Evolutionary conservation across 2,888 invertebrate genomes (phyloP), one percentile per base, ranked within the genome.

Genomic region (Sycophila texana): DNA sequence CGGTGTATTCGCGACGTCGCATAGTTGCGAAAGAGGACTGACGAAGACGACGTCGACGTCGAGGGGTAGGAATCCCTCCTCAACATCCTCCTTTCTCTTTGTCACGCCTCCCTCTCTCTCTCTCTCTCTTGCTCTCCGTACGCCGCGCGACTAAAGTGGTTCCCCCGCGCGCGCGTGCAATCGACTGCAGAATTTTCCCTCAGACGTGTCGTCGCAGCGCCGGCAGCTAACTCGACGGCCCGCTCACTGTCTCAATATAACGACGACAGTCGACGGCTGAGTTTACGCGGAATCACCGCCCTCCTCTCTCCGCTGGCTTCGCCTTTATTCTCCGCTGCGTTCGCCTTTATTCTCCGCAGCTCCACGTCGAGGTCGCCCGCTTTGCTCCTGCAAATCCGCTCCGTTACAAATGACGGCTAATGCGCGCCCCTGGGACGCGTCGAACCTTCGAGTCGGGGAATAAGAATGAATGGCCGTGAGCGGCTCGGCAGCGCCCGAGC

Each of bases 31-130:
- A 68, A 68, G 67, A 77, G 72, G 71, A 66, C 65, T 65, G 65
- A 65, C 39, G 65, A 39, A 16, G 58, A 18, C 58, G 66, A 66
- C 18, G 60, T 60, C 20, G 61, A 26, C 12, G 22, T 39, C 39
- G 22, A 30, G 22, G 18, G 53, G 14, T 14, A 18, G 51, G 70
- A 70, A 57, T 63, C 57, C 47, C 71, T 77, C 47, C 66, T 57
- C 58, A 57, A 67, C 76, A 26, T 76, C 53, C 76, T 76, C 76
- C 70, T 63, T 76, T 76, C 76, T 68, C 70, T 74, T 61, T 68
- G 67, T 73, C 68, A 61, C 71, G 67, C 67, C 26, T 18, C n/a
- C 18, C 55, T 30, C n/a, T 47, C 26, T 18, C 4, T 10, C 5
- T 51, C 14, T 51, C 13, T 14, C 14, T 1, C 51, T 51, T 2